phyloP scores from a whole-genome alignment of 2,888 invertebrate genomes.

The Drosophila meridionalis region DNA sequence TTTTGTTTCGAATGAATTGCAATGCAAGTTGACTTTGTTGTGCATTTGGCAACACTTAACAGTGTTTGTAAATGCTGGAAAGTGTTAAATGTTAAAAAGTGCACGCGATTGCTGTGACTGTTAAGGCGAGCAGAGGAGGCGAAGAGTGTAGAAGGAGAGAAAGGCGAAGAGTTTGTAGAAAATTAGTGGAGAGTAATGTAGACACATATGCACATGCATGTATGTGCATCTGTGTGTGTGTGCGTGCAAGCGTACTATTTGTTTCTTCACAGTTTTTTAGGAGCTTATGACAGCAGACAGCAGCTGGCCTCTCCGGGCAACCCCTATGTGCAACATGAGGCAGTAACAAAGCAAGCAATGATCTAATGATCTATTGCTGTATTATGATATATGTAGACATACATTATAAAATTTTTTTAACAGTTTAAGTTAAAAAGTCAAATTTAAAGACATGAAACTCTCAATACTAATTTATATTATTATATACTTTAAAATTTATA shows the following conservation, averaged over 20 bases:
- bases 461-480: no score
- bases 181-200: slow-evolving; percentile 4
- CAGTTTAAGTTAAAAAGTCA: no score
- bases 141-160: background rate
- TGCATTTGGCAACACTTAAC: slow-evolving; percentile 36
- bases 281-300: background rate
- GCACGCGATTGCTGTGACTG: slow-evolving; percentile 54
- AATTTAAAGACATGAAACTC: no score
- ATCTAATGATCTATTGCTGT: slow-evolving; percentile 1
- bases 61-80: slow-evolving; percentile 17
- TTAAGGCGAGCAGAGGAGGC: background rate
- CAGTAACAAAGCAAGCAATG: slow-evolving; percentile 1
- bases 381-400: background rate
- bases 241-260: background rate
- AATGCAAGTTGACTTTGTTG: slow-evolving; percentile 32
- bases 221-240: background rate
- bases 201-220: background rate
- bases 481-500: no score
- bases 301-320: slow-evolving; percentile 2
- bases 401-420: background rate
- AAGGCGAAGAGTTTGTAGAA: background rate
- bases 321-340: slow-evolving; percentile 4
- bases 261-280: background rate
- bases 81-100: slow-evolving; percentile 32
- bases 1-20: slow-evolving; percentile 62